phyloP scores from a whole-genome alignment of 92 coral and sea anemone species.

The Pocillopora meandrina region DNA sequence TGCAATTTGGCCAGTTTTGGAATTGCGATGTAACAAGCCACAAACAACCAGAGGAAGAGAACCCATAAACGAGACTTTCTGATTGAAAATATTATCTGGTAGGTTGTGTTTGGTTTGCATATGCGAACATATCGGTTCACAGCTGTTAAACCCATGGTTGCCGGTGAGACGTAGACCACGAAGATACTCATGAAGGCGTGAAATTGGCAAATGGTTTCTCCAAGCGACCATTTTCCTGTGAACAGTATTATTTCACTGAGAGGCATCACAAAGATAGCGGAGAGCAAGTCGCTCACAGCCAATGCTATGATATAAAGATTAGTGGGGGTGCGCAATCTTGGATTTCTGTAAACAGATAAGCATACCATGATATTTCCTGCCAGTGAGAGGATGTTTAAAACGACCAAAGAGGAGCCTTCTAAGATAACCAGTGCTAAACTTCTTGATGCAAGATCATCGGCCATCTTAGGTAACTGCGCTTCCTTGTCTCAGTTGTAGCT shows the following conservation, averaged over 20 bases:
- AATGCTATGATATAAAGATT: slow-evolving; percentile 37
- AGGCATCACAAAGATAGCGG: slow-evolving; percentile 41
- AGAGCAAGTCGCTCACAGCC: slow-evolving; percentile 35
- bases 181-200: slow-evolving; percentile 42
- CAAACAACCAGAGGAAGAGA: slow-evolving; percentile 17
- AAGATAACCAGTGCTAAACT: slow-evolving; percentile 3
- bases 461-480: background rate
- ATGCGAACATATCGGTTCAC: slow-evolving; percentile 35
- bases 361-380: slow-evolving; percentile 35
- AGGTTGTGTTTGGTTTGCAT: slow-evolving; percentile 15
- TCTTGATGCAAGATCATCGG: slow-evolving; percentile 25
- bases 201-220: slow-evolving; percentile 20
- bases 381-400: slow-evolving; percentile 21
- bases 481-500: no score
- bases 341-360: slow-evolving; percentile 29
- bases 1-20: slow-evolving; percentile 17
- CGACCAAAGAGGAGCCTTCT: slow-evolving; percentile 9
- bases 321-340: slow-evolving; percentile 25
- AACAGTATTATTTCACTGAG: slow-evolving; percentile 1
- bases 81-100: slow-evolving; percentile 19
- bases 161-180: slow-evolving; percentile 38
- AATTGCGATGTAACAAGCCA: slow-evolving; percentile 31
- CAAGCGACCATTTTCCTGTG: slow-evolving; percentile 23
- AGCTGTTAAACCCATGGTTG: slow-evolving; percentile 43
- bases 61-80: slow-evolving; percentile 31